Base-by-base conservation (phyloP, 2,888 invertebrate genomes). In the Venustoraphidia nigricollis region DNA sequence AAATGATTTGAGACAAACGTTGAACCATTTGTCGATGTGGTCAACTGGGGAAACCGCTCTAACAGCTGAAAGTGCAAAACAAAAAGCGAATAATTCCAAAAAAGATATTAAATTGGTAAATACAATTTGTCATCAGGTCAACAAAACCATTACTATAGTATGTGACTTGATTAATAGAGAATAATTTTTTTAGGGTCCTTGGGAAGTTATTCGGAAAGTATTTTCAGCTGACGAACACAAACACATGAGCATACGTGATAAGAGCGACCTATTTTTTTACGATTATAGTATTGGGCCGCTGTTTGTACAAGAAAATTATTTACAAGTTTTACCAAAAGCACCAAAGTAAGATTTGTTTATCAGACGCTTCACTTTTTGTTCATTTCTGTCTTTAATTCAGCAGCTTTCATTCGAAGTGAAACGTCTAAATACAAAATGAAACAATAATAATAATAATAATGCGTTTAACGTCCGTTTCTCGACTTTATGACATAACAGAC, bases 221-320 rank as follows among this genome's bases (percentile, higher is more conserved):
- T 95, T 98, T 64, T 81, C 82, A 0, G 73, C 76, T 35, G 77
- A 80, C 43, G 85, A 89, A 45, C 87, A 88, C 59, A 82, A 82
- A 60, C 71, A 64, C 0, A 89, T 89, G 87, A 75, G 68, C 36
- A 70, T 92, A 8, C 71, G 77, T 54, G 93, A 95, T 61, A 92
- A 86, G 65, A 79, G 83, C 48, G 87, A 89, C 62, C 71, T 98
- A 48, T 99, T 97, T 70, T 99, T 97, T 69, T 83, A 90, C 60
- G 98, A 99, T 71, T 99, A 98, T 69, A 91, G 83, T 59, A 76
- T 98, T 53, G 83, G 85, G n/a, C 92, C 96, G 2, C 71, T 99
- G 10, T 98, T 99, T 68, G 93, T 98, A 0, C 95, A 97, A 59
- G 97, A 99, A 66, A 98, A 97, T 68, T 99, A 98, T 67, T 68